phyloP scores from a whole-genome alignment of 2,113 vertebrate species.

The Phaethornis superciliosus region DNA sequence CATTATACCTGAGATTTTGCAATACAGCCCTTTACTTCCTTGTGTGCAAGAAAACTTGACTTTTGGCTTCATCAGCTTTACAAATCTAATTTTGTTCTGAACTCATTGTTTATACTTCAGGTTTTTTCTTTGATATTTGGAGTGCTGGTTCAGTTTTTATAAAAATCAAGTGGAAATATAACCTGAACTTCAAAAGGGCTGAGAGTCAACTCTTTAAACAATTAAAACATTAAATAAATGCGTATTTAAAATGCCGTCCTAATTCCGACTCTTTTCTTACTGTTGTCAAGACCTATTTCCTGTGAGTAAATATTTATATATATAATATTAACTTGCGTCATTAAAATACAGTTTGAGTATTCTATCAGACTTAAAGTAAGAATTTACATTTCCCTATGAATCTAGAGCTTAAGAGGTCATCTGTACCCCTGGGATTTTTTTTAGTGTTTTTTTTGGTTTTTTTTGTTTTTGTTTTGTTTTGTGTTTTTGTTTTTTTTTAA shows the following conservation, averaged over 20 bases:
- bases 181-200: conserved; percentile 13
- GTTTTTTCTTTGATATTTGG: conserved; percentile 28
- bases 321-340: not conserved
- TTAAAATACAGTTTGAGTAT: not conserved
- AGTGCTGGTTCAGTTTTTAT: not conserved
- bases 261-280: conserved; percentile 6
- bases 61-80: conserved; percentile 5
- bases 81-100: not conserved
- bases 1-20: not conserved
- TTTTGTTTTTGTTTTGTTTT: not conserved
- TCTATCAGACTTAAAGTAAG: not conserved
- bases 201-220: conserved; percentile 11
- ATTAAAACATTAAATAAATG: conserved; percentile 19
- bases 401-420: not conserved
- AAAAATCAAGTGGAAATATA: conserved; percentile 24
- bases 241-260: conserved; percentile 5
- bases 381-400: not conserved
- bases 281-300: not conserved
- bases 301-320: not conserved
- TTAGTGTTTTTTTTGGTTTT: not conserved
- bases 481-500: not conserved
- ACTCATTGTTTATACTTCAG: not conserved
- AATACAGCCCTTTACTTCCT: not conserved
- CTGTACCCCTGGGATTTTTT: not conserved
- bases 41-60: not conserved